A percentile compares a stretch with the other conserved stretches of the same genome.
phyloP scores from a whole-genome alignment of 2,888 invertebrate species.

The Zelleria hepariella region DNA sequence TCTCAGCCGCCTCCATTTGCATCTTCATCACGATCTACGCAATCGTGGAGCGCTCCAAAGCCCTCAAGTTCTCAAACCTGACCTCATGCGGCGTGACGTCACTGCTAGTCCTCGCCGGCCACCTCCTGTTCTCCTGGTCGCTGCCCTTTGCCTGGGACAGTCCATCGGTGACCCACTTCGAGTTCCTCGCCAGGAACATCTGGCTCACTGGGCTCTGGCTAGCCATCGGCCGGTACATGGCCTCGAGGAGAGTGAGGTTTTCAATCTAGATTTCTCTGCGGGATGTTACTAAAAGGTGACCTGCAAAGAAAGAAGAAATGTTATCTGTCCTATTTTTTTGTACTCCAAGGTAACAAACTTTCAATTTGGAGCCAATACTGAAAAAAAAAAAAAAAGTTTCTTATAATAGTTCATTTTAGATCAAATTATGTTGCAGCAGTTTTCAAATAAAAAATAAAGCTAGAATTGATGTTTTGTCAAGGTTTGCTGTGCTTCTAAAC shows the following conservation, averaged over 20 bases:
- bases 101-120: constrained; percentile 6
- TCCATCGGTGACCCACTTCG: constrained; percentile 7
- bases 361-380: too few relatives aligned
- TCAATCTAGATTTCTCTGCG: neutral
- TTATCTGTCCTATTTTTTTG: too few relatives aligned
- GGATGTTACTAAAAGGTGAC: too few relatives aligned
- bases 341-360: too few relatives aligned
- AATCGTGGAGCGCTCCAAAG: constrained; percentile 2
- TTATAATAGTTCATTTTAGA: too few relatives aligned
- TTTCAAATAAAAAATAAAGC: too few relatives aligned
- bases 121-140: constrained; percentile 9
- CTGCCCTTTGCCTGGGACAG: constrained; percentile 8
- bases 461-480: too few relatives aligned
- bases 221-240: neutral
- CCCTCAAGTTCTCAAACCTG: neutral
- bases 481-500: too few relatives aligned
- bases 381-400: too few relatives aligned
- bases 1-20: constrained; percentile 3
- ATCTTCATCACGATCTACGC: constrained; percentile 5
- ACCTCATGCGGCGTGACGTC: constrained; percentile 8
- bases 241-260: neutral
- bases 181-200: constrained; percentile 9
- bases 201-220: constrained; percentile 9
- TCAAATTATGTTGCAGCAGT: too few relatives aligned
- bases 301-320: too few relatives aligned